Base-by-base conservation (phyloP, 2,113 vertebrate species). In the Tylochromis polylepis region DNA sequence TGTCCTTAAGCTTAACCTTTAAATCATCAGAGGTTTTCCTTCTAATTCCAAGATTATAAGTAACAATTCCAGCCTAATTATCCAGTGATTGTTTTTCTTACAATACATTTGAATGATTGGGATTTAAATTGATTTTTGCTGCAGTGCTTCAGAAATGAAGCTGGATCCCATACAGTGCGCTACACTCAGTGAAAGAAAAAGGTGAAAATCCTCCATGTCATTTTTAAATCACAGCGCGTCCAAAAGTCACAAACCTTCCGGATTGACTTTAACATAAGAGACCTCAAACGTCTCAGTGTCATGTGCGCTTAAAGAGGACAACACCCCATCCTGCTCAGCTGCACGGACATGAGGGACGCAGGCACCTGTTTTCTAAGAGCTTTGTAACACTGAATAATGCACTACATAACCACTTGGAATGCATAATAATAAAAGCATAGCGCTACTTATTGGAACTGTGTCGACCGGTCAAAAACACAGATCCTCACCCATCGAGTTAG, bases 241-340 rank as follows among this genome's bases (percentile, higher is more conserved):
- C 62, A 24, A 36, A 41, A 41, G 34, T 38, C 62, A 9, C 12
- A 67, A 41, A 15, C 6, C 62, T 67, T n/a, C 34, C 24, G 62
- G 62, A 6, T 24, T 24, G 36, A 24, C 62, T 70, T 24, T 43
- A 0, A 70, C 15, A 70, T 67, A 3, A n/a, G 24, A 41, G 11
- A 3, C 36, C 62, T 22, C n/a, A 43, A 70, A 70, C 36, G 11
- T 65, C 0, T 65, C 60, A 67, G 36, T 67, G 20, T 67, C 12
- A 22, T 34, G 20, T 36, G 62, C 22, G 62, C 62, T 5, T 67
- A 41, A 1, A 41, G 36, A 70, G 62, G 62, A 70, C 62, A 43
- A 70, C 62, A 70, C 62, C 62, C 41, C 62, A 43, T 24, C n/a
- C 62, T 24, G 62, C 62, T 24, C 62, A 70, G n/a, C 62, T 43